phyloP scores from a whole-genome alignment of 2,888 invertebrate species.

The Melanostoma scalare region DNA sequence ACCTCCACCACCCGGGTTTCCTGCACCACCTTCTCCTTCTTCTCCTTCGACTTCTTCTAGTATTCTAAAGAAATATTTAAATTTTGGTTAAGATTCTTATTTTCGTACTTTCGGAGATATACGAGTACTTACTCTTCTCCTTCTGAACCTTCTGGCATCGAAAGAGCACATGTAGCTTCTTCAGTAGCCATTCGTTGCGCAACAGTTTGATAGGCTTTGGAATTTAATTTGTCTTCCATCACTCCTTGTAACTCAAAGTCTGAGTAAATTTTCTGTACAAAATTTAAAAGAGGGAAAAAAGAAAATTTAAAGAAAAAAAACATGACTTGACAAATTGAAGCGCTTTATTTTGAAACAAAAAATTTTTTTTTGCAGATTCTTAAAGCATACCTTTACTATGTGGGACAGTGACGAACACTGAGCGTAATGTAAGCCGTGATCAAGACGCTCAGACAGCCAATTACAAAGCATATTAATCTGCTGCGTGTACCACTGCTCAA shows the following conservation, averaged over 20 bases:
- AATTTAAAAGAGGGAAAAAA: no score
- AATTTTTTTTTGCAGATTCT: background rate
- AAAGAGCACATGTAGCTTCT: constrained; percentile 95
- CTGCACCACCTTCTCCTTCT: constrained; percentile 76
- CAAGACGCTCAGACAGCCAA: constrained; percentile 96
- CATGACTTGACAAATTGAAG: background rate
- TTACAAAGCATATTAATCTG: constrained; percentile 96
- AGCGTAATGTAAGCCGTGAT: constrained; percentile 96
- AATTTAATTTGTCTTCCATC: constrained; percentile 97
- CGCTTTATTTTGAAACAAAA: no score
- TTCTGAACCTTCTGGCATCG: constrained; percentile 90
- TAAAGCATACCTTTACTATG: constrained; percentile 90
- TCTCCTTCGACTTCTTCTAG: constrained; percentile 76
- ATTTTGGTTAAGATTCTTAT: background rate
- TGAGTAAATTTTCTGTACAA: constrained; percentile 95
- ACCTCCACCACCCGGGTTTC: constrained; percentile 78
- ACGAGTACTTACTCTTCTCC: constrained; percentile 85
- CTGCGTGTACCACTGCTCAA: constrained; percentile 96
- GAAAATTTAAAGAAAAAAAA: no score
- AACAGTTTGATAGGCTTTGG: constrained; percentile 96
- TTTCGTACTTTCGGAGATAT: background rate
- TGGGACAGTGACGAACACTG: constrained; percentile 98
- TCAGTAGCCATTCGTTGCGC: constrained; percentile 97
- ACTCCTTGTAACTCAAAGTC: constrained; percentile 99
- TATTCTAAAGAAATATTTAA: constrained; percentile 65